Evolutionary conservation across 2,888 invertebrate species (phyloP), one percentile per base, ranked within the genome.

Genomic region (Zootermopsis nevadensis): DNA sequence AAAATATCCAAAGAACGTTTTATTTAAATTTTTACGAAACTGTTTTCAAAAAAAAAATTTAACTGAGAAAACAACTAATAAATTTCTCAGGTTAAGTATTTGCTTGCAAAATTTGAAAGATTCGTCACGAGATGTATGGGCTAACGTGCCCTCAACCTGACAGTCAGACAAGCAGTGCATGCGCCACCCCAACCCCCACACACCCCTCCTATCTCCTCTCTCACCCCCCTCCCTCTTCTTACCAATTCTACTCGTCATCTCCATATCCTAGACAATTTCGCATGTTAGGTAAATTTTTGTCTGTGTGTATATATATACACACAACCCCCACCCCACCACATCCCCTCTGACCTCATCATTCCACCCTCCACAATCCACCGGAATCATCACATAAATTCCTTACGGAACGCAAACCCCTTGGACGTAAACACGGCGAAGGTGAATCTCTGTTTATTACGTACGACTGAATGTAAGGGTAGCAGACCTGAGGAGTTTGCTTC

Each of bases 201-300:
- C n/a, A n/a, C n/a, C 15, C 19, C 22, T 33, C 74, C 74, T 6
- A 42, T 74, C 74, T 22, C 38, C 35, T 42, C 31, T 69, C 3
- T 2, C 31, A 33, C 69, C 33, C 69, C 69, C 22, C 31, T 30
- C 33, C 69, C 1, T 22, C 15, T n/a, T 22, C 69, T 27, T 24
- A 15, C 22, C 33, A 4, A 66, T 0, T 2, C 30, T 6, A 15
- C 69, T 33, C 33, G n/a, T n/a, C n/a, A 69, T 33, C 74, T 8
- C 74, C 19, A 24, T 38, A 33, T 6, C 42, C 74, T 12, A 74
- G 74, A 38, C 24, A 74, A 38, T 74, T 74, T 74, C 3, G 74
- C 74, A 74, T 74, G 74, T 74, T 74, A 74, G 35, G 10, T 74
- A 10, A 22, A 42, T 74, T 74, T 74, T 74, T 72, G 22, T n/a